These are phyloP conservation scores for Delichon dasypus DNA, from an alignment of 2,797 vertebrate species.

Conservation along the genomic window DNA sequence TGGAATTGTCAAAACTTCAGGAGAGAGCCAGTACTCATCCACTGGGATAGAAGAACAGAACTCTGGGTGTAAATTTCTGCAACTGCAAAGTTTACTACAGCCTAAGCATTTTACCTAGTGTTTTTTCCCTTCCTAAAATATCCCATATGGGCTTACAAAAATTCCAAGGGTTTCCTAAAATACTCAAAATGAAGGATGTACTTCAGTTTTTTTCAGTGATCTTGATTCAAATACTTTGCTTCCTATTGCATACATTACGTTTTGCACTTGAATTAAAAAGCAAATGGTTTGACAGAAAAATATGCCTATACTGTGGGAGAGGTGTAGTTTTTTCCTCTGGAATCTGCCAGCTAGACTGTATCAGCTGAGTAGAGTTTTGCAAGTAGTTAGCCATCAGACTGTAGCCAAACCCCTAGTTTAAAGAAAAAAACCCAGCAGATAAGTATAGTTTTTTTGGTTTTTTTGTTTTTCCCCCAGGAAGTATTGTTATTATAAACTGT, in stretches of 20 bases:
- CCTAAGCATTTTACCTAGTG: background rate
- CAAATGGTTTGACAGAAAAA: background rate
- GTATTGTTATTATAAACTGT: constrained; percentile 67
- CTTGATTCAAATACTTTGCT: background rate
- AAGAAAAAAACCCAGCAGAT: constrained; percentile 31
- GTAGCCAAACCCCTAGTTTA: constrained; percentile 45
- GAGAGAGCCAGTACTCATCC: background rate
- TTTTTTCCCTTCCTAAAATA: background rate
- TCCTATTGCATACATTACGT: background rate
- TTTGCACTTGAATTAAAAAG: background rate
- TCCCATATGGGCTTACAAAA: background rate
- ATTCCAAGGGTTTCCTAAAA: background rate
- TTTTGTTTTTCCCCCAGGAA: constrained; percentile 18
- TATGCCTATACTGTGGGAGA: background rate
- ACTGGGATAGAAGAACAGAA: background rate
- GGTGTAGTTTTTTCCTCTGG: background rate
- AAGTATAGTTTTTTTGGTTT: constrained; percentile 59
- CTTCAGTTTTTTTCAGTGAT: background rate
- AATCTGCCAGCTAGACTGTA: constrained; percentile 15
- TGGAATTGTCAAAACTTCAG: background rate
- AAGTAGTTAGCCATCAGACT: constrained; percentile 17
- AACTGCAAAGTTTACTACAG: background rate
- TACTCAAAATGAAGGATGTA: background rate
- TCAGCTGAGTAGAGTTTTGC: constrained; percentile 29
- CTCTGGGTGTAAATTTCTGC: background rate